Evolutionary conservation across 30 jellyfish, hydroid and myxozoan genomes (phyloP), one percentile per base, ranked within the genome.

Genomic region (Hydractinia echinata): DNA sequence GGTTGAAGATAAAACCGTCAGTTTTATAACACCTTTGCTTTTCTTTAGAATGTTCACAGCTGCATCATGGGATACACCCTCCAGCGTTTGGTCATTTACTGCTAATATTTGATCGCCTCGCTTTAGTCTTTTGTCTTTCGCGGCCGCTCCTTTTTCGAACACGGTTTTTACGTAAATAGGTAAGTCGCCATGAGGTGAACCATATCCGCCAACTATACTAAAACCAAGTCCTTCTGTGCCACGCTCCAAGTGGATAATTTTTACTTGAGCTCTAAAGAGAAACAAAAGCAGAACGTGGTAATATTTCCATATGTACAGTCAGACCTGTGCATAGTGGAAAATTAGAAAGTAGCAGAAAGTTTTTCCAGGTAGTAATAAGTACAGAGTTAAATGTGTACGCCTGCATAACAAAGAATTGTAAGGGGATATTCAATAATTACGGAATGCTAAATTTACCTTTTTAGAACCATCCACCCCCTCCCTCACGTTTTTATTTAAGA

Each of bases 181-280:
- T 19, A 91, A 76, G 61, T 91, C 95, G 4, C 97, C 97, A 76
- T 92, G 98, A 56, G 93, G 98, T 48, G 96, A 86, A 15, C 98
- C 98, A 76, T 74, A 82, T 20, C 98, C 98, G 53, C 98, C 98
- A 58, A 92, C 98, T 78, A 92, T 82, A 79, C 96, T 86, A 84
- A 92, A 92, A 5, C 98, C 98, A 7, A 92, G 98, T 58, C 98
- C 98, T 61, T 87, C 98, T 54, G 79, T 60, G 79, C 98, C 98
- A 19, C 98, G 96, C 30, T 86, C 98, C 68, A 92, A 83, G 8
- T 95, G 82, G 66, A 92, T 86, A 11, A 83, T 92, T 69, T 86
- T 92, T 10, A 92, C 70, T 51, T 79, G 91, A 10, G 95, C 19
- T 83, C 98, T 92, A 66, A 14, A 82, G 72, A 11, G 78, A 8